phyloP scores from a whole-genome alignment of 2,113 vertebrate species.

The Nipponia nippon region DNA sequence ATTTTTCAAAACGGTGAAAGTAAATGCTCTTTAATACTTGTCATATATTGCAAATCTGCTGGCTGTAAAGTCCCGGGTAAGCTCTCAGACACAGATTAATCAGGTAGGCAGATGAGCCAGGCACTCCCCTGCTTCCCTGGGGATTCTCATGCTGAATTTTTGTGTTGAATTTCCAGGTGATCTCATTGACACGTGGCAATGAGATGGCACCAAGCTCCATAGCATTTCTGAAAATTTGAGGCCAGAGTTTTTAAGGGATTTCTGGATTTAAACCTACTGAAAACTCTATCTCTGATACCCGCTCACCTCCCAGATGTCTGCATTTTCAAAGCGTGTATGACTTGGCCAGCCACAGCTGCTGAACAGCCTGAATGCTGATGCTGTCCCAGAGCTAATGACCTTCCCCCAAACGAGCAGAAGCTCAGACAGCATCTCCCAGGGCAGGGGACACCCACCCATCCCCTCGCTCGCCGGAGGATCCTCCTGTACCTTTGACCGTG shows the following conservation, averaged over 20 bases:
- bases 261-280: background rate
- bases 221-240: background rate
- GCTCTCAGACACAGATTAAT: background rate
- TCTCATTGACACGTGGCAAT: background rate
- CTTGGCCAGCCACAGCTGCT: background rate
- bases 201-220: background rate
- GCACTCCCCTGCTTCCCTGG: background rate
- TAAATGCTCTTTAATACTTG: background rate
- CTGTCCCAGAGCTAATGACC: background rate
- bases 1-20: background rate
- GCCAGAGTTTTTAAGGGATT: background rate
- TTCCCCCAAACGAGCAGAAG: background rate
- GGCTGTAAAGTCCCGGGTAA: background rate
- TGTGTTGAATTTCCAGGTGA: background rate
- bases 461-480: fast-evolving
- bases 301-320: background rate
- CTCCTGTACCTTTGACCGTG: background rate
- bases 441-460: no score
- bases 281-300: background rate
- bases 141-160: background rate
- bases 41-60: background rate
- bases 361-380: background rate
- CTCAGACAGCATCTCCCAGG: background rate
- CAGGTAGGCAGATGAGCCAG: background rate
- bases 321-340: background rate